Evolutionary conservation across 1,140 invertebrate species (phyloP).

Genomic region (Ephestia elutella): DNA sequence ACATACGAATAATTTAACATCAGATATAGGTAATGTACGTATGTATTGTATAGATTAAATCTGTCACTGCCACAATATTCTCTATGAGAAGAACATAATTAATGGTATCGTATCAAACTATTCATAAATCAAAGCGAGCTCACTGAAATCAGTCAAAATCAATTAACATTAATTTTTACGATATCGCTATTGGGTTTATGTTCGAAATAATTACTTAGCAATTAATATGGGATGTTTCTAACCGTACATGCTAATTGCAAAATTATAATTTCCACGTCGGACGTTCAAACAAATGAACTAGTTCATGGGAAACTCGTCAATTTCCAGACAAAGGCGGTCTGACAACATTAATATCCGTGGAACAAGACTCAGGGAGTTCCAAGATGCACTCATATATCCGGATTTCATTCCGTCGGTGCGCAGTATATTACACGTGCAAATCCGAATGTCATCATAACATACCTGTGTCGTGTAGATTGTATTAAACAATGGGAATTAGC

Average conservation of each 20-base stretch:
- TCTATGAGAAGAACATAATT: too few relatives aligned
- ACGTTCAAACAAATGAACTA: conserved; percentile 26
- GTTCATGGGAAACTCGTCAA: conserved; percentile 28
- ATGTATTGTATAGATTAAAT: too few relatives aligned
- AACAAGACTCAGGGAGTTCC: conserved; percentile 17
- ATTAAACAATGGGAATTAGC: conserved; percentile 41
- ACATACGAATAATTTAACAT: too few relatives aligned
- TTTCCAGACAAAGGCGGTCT: conserved; percentile 31
- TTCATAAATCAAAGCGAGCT: too few relatives aligned
- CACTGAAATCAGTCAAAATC: too few relatives aligned
- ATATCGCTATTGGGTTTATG: background rate
- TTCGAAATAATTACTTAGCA: background rate
- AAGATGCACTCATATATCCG: conserved; percentile 40
- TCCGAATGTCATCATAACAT: conserved; percentile 50
- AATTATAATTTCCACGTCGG: conserved; percentile 5
- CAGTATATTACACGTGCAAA: conserved; percentile 44
- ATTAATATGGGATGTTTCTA: background rate
- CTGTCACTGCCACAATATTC: too few relatives aligned
- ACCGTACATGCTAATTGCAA: background rate
- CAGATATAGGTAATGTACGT: too few relatives aligned
- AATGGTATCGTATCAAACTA: too few relatives aligned
- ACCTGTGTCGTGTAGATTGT: conserved; percentile 50
- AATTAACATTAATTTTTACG: conserved; percentile 11
- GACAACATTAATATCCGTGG: conserved; percentile 33
- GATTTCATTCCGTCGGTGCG: conserved; percentile 33